Base-by-base conservation (phyloP, 35 echinoderm and acorn worm species). In the Heliocidaris erythrogramma region DNA sequence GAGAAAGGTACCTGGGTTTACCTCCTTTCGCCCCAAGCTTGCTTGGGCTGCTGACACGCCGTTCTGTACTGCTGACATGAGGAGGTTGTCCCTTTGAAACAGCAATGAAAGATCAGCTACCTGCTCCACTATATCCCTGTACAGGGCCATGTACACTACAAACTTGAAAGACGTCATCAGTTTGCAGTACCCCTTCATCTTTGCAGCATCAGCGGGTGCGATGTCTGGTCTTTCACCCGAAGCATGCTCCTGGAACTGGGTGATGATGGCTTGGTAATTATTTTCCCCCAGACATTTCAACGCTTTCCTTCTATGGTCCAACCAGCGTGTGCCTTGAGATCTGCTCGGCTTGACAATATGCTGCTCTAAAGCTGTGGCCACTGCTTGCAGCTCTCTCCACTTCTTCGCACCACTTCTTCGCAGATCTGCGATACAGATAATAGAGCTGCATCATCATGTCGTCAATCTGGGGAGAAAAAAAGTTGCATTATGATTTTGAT, bases 401-500 rank as follows among this genome's bases (percentile, higher is more conserved):
- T n/a, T n/a, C n/a, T n/a, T n/a, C n/a, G n/a, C n/a, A n/a, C n/a
- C n/a, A 96, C 59, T 85, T 95, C 93, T 96, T 97, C 4, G 96
- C 48, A 78, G 95, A 96, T 49, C 96, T n/a, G 18, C 86, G 27
- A 88, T 98, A 98, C 27, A 96, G 56, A 78, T 96, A 97, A 65
- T 97, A 97, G 18, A 96, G 60, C 32, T 94, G 48, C 95, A 94
- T 96, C 35, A 97, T 92, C 29, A 97, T 48, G 59, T 94, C 49
- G 53, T 97, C 95, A 93, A 97, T 97, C 96, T 97, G 88, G 32
- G n/a, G n/a, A n/a, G n/a, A n/a, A n/a, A n/a, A n/a, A n/a, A n/a
- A n/a, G n/a, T n/a, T n/a, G n/a, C n/a, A n/a, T n/a, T n/a, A n/a
- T n/a, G n/a, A n/a, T n/a, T n/a, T n/a, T n/a, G n/a, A n/a, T n/a